Percentiles rank a stretch among this genome's conserved stretches.
phyloP scores from a whole-genome alignment of 2,797 vertebrate genomes.

The Phyllotis vaccarum region DNA sequence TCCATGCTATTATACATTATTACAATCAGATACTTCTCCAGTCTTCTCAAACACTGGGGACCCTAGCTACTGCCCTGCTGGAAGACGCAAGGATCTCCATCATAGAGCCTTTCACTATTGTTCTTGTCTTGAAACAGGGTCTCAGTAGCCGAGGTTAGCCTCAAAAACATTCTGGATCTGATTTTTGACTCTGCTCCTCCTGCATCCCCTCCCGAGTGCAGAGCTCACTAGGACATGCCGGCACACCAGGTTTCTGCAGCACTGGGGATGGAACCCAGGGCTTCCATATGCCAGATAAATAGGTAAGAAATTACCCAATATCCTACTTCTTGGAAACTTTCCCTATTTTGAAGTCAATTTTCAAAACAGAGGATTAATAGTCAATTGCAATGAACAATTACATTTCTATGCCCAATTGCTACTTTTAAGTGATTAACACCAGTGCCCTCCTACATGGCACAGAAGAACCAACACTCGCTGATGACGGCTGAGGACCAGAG shows the following conservation, averaged over 20 bases:
- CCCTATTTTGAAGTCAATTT: constrained; percentile 38
- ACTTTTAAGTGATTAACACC: constrained; percentile 30
- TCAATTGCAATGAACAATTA: constrained; percentile 46
- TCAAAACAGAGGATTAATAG: constrained; percentile 16
- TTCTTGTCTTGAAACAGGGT: background rate
- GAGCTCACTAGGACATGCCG: background rate
- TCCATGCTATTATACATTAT: background rate
- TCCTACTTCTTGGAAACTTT: constrained; percentile 5
- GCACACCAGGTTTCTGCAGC: background rate
- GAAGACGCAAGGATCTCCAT: background rate
- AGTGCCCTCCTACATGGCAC: background rate
- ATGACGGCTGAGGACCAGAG: background rate
- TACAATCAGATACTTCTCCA: constrained; percentile 1
- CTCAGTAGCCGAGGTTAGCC: background rate
- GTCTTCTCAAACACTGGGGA: constrained; percentile 18
- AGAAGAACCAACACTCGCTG: background rate
- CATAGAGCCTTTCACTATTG: background rate
- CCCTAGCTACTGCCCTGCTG: constrained; percentile 13
- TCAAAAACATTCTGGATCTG: background rate
- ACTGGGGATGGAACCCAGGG: background rate
- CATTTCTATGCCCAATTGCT: background rate
- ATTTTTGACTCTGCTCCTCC: background rate
- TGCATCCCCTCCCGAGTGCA: background rate
- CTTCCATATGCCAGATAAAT: background rate
- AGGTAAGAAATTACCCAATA: background rate